Base-by-base conservation (phyloP, 2,113 vertebrate genomes). In the Hippocampus zosterae region DNA sequence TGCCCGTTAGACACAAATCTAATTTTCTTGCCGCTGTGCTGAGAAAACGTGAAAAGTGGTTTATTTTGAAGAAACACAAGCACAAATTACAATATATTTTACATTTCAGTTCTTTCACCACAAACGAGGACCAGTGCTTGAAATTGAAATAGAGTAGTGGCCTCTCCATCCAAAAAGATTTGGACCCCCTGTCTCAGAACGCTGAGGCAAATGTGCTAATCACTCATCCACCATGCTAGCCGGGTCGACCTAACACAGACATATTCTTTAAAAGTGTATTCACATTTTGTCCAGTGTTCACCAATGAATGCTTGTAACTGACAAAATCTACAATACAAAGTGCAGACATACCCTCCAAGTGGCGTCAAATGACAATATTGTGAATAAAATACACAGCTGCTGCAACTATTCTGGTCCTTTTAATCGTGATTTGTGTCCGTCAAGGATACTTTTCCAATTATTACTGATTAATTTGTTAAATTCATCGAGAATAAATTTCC, bases 51-150 rank as follows among this genome's bases (percentile, higher is more conserved):
- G n/a, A 44, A 66, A 65, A 66, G 64, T 50, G 16, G 29, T 82
- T 80, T 78, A 84, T 84, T 82, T 61, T 61, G 12, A 68, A 74
- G 46, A 82, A 65, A 13, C 33, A 75, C 29, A 68, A 25, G 55
- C 19, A 23, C 11, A 25, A 68, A 19, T 50, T 15, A 42, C 25
- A 67, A 41, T 27, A 52, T 11, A 61, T 41, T 57, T 61, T 61
- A 23, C 42, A 5, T 50, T 57, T 44, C 72, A 56, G 12, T 33
- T 18, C 18, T 55, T 55, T 61, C 3, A 59, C 8, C 1, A 67
- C 65, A 68, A 18, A 70, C 68, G 66, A 69, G 23, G 40, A 23
- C 37, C 40, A 42, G 37, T 42, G 37, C 61, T 63, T 21, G 10
- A 13, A 41, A 42, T 12, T 21, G 10, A 13, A 41, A 42, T 12